Conservation (phyloP, 2,113 vertebrate species). For the Bucco capensis region DNA sequence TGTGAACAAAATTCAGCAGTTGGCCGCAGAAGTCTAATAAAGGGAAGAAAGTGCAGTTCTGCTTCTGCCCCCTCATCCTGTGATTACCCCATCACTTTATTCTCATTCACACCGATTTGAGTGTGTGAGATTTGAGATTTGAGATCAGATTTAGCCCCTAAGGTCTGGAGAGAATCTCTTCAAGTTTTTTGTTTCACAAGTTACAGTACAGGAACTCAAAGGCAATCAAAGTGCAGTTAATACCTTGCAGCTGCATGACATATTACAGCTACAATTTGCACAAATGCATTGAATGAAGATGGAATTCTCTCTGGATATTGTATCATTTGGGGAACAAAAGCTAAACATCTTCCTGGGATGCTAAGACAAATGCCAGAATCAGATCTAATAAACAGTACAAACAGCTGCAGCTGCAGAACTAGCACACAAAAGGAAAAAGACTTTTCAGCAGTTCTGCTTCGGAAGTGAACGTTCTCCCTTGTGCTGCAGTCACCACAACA, state of each 20-base stretch:
- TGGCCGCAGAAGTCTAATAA: neutral
- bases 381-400: neutral
- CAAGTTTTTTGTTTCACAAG: neutral
- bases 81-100: neutral
- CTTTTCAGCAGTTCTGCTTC: constrained; percentile 38
- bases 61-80: neutral
- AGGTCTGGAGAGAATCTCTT: neutral
- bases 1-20: neutral
- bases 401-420: constrained; percentile 13
- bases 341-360: neutral
- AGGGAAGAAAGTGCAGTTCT: neutral
- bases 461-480: neutral
- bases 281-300: neutral
- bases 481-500: neutral
- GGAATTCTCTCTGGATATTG: neutral
- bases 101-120: neutral
- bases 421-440: neutral
- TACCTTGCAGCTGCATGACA: neutral
- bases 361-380: neutral
- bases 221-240: neutral
- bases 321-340: constrained; percentile 19
- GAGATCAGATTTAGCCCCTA: neutral
- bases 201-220: neutral
- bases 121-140: too few relatives aligned
- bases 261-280: neutral